Evolutionary conservation across 2,113 vertebrate genomes (phyloP), one percentile per base, ranked within the genome.

Genomic region (Prunella himalayana): DNA sequence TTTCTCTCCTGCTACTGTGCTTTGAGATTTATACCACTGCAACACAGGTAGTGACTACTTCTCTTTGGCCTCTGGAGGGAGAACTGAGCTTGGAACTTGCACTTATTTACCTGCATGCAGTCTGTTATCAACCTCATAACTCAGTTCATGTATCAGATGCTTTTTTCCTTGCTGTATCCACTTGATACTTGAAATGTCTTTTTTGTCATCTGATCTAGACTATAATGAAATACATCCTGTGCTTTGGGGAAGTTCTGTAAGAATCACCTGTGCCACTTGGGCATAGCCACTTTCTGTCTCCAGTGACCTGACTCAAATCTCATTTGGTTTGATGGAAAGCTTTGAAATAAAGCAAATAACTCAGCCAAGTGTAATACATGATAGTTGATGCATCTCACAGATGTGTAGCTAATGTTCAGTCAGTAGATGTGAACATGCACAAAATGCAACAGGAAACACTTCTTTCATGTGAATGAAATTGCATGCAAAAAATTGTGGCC

Each of bases 391-490:
- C 53, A 30, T 35, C 28, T 90, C 50, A 66, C 19, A 53, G 6
- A 24, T 50, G 33, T n/a, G 13, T 77, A 87, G 50, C 12, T 56
- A 21, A 33, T 0, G 0, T 33, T 73, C 21, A 47, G 9, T 60
- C 35, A 57, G 30, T 45, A 51, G 37, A 22, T 73, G 27, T 4
- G 16, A 82, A 42, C 0, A 0, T 84, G 73, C 19, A 47, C 45
- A 65, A 73, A 83, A 65, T 65, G 37, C 53, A 86, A 0, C 3
- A 2, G 31, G 51, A 41, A 20, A 19, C 9, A 22, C 61, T 82
- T 57, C 60, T 70, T 77, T 39, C 22, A 1, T 51, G 5, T 51
- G 12, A 60, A 60, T 73, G 31, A 75, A 86, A 63, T n/a, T 45
- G 16, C 5, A 20, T n/a, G 6, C 11, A 78, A 82, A 91, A 86